Percentiles rank a stretch among this genome's conserved stretches.
These are phyloP conservation scores for Orgyia antiqua DNA, from an alignment of 2,888 invertebrate species.

Conservation along the genomic window DNA sequence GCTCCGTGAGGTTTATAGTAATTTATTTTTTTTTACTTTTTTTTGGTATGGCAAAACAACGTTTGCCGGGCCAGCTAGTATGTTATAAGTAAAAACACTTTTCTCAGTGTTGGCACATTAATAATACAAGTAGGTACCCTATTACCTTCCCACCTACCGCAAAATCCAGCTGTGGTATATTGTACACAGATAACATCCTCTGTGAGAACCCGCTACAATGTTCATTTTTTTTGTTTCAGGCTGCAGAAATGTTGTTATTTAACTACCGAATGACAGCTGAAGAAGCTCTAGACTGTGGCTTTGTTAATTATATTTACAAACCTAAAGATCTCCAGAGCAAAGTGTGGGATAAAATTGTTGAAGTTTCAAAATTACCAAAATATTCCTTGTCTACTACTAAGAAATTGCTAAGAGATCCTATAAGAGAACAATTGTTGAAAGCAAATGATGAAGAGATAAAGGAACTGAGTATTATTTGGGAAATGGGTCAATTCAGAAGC, in stretches of 20 bases:
- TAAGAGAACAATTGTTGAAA: constrained; percentile 79
- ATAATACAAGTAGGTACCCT: no score
- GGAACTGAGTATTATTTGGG: constrained; percentile 80
- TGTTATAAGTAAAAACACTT: no score
- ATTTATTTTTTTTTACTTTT: no score
- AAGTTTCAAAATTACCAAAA: constrained; percentile 74
- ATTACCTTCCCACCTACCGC: no score
- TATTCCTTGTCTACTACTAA: constrained; percentile 83
- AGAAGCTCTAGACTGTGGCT: constrained; percentile 87
- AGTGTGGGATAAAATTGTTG: constrained; percentile 77
- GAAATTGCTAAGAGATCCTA: constrained; percentile 79
- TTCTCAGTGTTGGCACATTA: no score
- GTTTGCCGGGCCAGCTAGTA: no score
- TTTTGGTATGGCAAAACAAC: no score
- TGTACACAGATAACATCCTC: no score
- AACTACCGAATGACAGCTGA: constrained; percentile 86
- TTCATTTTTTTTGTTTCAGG: constrained; percentile 44
- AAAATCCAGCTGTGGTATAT: no score
- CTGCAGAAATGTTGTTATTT: constrained; percentile 80
- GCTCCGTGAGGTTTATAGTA: no score
- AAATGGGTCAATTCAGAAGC: constrained; percentile 57
- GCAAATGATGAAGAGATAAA: constrained; percentile 84
- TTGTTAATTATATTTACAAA: constrained; percentile 88
- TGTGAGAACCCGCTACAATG: no score
- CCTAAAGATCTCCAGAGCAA: constrained; percentile 77